These are phyloP conservation scores for Conistra vaccinii DNA, from an alignment of 2,888 invertebrate genomes.

Conservation along the genomic window DNA sequence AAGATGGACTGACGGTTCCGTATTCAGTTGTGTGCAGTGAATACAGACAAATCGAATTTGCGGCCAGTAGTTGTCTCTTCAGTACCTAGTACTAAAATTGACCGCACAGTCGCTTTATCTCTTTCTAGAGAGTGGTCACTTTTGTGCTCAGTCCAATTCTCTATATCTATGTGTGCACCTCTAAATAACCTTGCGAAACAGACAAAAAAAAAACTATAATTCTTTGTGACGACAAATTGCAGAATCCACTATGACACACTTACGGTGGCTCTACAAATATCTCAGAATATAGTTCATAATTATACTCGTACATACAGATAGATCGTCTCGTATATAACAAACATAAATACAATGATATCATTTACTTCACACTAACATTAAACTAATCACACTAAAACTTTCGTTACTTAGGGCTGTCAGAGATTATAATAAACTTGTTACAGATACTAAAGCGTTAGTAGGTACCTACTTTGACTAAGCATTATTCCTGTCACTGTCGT, in stretches of 20 bases:
- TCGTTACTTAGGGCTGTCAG: slow-evolving; percentile 37
- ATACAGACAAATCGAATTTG: no score
- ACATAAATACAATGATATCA: slow-evolving; percentile 45
- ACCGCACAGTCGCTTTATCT: no score
- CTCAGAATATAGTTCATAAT: slow-evolving; percentile 9
- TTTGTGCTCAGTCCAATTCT: no score
- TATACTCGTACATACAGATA: slow-evolving; percentile 1
- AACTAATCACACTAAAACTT: slow-evolving; percentile 36
- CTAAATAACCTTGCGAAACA: slow-evolving; percentile 8
- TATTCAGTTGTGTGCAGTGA: no score
- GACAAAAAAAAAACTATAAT: slow-evolving; percentile 18
- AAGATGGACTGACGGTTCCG: no score
- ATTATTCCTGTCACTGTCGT: no score
- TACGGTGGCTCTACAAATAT: slow-evolving; percentile 8
- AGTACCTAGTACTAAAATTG: no score
- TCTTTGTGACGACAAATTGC: slow-evolving; percentile 28
- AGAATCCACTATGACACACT: slow-evolving; percentile 5
- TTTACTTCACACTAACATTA: slow-evolving; percentile 40
- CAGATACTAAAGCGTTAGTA: no score
- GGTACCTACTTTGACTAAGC: no score
- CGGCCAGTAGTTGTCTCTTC: no score
- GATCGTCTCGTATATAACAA: slow-evolving; percentile 15
- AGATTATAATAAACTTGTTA: background rate
- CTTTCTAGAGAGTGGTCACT: no score
- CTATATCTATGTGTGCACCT: no score